These are phyloP conservation scores for Halcyon smyrnensis DNA, from an alignment of 2,797 vertebrate species.

Conservation along the genomic window DNA sequence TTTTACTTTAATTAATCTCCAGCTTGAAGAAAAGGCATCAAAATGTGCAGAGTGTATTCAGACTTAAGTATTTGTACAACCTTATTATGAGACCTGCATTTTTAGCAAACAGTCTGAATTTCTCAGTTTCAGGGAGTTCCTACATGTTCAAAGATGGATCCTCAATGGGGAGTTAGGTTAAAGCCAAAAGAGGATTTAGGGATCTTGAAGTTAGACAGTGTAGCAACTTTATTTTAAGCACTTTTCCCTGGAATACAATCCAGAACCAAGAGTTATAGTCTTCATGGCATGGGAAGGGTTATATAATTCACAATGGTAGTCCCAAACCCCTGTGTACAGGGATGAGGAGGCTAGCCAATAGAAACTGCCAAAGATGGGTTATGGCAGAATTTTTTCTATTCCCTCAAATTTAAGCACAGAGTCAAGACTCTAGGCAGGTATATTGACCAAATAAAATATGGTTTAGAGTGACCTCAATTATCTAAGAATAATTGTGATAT, in stretches of 20 bases:
- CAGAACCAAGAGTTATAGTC: background rate
- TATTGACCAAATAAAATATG: background rate
- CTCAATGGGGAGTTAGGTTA: background rate
- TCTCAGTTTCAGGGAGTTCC: background rate
- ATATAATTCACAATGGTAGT: background rate
- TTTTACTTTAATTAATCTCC: slow-evolving; percentile 8
- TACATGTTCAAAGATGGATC: background rate
- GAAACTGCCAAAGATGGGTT: background rate
- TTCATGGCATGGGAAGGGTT: background rate
- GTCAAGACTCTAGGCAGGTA: background rate
- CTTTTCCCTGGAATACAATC: background rate
- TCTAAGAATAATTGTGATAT: background rate
- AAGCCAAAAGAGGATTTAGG: background rate
- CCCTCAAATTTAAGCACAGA: background rate
- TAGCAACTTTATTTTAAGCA: background rate
- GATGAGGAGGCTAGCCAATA: background rate
- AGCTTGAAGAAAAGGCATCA: background rate
- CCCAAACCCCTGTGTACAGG: background rate
- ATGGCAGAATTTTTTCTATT: background rate
- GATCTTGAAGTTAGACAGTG: background rate
- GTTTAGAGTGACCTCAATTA: slow-evolving; percentile 11
- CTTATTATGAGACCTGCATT: background rate
- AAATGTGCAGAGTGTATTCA: background rate
- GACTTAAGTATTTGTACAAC: background rate
- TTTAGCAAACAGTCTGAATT: background rate